Conservation (phyloP, 2,797 vertebrate species). For the Morelia viridis region DNA sequence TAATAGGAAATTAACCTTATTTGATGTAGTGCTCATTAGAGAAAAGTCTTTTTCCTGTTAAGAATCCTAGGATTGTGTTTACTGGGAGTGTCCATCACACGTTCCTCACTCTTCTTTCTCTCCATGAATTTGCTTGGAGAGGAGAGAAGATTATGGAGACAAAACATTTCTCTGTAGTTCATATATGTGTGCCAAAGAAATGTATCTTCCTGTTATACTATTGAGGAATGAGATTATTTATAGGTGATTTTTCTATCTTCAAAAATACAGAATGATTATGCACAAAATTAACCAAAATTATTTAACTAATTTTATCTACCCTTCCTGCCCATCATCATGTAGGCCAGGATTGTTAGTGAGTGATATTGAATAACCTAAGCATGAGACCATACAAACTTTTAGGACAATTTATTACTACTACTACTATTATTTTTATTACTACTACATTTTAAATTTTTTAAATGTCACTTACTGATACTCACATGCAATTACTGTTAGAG, state of each 20-base stretch:
- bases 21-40: not conserved
- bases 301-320: not conserved
- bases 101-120: not conserved
- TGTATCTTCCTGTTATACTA: not conserved
- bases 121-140: not conserved
- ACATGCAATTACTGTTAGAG: no score
- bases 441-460: no score
- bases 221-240: not conserved
- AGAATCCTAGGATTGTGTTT: not conserved
- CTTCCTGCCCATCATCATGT: no score
- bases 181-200: not conserved
- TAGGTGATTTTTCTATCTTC: not conserved
- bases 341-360: no score
- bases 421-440: no score
- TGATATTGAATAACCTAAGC: no score
- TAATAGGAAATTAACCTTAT: not conserved
- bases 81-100: not conserved
- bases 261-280: not conserved
- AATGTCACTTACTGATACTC: no score
- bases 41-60: not conserved
- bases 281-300: not conserved
- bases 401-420: no score
- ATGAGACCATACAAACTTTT: no score
- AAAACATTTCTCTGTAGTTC: not conserved
- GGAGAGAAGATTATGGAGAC: not conserved